Evolutionary conservation across 2,797 vertebrate genomes (phyloP).

Genomic region (Sternarchorhynchus goeldii): DNA sequence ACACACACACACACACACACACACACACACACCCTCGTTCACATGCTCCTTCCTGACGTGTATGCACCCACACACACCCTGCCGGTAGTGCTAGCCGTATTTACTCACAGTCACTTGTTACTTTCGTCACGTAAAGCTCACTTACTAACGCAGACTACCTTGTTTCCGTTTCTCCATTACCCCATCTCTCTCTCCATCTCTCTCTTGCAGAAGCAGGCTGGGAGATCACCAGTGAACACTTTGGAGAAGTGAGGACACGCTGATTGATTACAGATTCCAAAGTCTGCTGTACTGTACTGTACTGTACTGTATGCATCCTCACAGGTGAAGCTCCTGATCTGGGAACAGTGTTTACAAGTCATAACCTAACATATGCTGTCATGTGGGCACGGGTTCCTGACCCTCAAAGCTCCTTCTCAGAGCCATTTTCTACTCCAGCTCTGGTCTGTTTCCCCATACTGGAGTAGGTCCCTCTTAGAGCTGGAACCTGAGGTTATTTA

Average conservation of each 20-base stretch:
- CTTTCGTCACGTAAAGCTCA: slow-evolving; percentile 57
- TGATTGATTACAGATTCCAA: not conserved
- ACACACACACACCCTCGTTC: slow-evolving; percentile 17
- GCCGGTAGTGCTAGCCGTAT: slow-evolving; percentile 36
- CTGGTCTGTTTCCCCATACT: slow-evolving; percentile 34
- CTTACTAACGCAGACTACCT: slow-evolving; percentile 41
- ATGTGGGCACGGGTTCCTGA: too few species aligned
- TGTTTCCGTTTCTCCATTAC: slow-evolving; percentile 49
- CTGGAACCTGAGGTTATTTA: slow-evolving; percentile 43
- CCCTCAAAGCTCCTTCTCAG: too few species aligned
- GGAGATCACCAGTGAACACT: slow-evolving; percentile 29
- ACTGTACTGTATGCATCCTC: too few species aligned
- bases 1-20: not conserved
- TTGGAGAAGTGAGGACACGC: slow-evolving; percentile 11
- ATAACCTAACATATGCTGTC: too few species aligned
- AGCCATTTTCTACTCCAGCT: not conserved
- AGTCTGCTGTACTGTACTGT: not conserved
- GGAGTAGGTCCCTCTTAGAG: slow-evolving; percentile 10
- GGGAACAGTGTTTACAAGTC: too few species aligned
- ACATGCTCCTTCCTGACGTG: slow-evolving; percentile 36
- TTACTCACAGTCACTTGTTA: slow-evolving; percentile 56
- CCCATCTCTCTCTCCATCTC: slow-evolving; percentile 18
- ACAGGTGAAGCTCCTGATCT: too few species aligned
- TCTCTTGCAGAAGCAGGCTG: slow-evolving; percentile 52
- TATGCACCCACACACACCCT: slow-evolving; percentile 39